Percentiles rank a stretch among this genome's conserved stretches.
Conservation (phyloP, 2,113 vertebrate genomes). For the Laticauda laticaudata region DNA sequence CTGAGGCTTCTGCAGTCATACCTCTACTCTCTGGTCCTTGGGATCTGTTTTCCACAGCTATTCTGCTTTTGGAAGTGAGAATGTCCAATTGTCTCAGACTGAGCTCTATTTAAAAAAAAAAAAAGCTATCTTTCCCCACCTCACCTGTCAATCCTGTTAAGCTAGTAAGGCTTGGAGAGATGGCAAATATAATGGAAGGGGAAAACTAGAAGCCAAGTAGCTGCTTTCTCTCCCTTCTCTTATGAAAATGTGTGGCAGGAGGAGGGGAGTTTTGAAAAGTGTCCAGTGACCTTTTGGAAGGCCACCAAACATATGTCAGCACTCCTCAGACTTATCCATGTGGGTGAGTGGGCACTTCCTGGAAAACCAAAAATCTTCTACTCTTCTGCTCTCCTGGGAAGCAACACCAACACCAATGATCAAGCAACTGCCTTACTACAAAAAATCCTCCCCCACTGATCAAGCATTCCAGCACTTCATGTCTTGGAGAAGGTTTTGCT, state of each 20-base stretch:
- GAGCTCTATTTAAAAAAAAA: neutral
- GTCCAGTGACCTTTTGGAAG: neutral
- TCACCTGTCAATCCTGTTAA: neutral
- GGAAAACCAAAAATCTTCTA: neutral
- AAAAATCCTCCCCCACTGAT: neutral
- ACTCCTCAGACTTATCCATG: neutral
- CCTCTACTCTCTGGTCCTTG: neutral
- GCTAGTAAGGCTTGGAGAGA: neutral
- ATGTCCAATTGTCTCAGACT: neutral
- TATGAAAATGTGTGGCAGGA: neutral
- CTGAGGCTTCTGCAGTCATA: neutral
- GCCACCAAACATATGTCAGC: neutral
- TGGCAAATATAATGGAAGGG: neutral
- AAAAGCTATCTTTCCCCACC: neutral
- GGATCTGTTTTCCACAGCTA: neutral
- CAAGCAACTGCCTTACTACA: neutral
- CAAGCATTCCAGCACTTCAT: neutral
- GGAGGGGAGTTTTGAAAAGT: neutral
- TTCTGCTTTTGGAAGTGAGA: neutral
- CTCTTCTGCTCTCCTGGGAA: neutral
- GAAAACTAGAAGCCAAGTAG: neutral
- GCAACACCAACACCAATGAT: neutral
- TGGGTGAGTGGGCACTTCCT: neutral
- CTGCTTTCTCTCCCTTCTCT: neutral
- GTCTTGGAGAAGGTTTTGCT: neutral